A percentile compares a stretch with the other conserved stretches of the same genome.
These are phyloP conservation scores for Glaucopsyche alexis DNA, from an alignment of 2,888 invertebrate species.

Conservation along the genomic window DNA sequence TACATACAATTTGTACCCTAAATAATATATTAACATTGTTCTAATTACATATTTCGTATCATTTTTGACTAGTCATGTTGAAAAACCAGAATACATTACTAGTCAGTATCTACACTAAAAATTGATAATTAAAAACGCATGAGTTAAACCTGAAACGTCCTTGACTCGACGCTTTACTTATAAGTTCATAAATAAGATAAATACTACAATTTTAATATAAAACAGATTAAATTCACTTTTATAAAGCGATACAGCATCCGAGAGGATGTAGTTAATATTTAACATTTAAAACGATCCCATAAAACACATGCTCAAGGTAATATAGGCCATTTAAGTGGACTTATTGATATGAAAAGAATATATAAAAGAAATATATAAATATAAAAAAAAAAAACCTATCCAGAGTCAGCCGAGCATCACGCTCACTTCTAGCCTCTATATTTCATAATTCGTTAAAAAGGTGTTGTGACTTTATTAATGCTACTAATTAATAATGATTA, in stretches of 20 bases:
- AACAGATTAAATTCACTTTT: background rate
- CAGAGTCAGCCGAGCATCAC: too few relatives aligned
- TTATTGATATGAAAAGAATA: background rate
- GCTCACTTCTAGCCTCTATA: too few relatives aligned
- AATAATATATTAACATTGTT: too few relatives aligned
- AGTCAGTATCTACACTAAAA: background rate
- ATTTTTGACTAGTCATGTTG: background rate
- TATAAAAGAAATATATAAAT: too few relatives aligned
- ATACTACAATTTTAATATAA: background rate
- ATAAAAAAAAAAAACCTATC: too few relatives aligned
- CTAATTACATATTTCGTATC: too few relatives aligned
- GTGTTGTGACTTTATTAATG: too few relatives aligned
- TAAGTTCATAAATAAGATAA: background rate
- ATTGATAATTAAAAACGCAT: background rate
- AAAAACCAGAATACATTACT: background rate
- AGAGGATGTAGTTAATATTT: background rate
- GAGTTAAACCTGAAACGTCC: background rate
- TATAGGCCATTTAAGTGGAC: background rate
- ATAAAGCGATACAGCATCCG: background rate
- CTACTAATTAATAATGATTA: too few relatives aligned
- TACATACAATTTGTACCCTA: too few relatives aligned
- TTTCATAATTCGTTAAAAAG: too few relatives aligned
- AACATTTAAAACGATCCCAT: background rate
- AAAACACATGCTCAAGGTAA: background rate
- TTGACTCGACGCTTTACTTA: constrained; percentile 10